A percentile compares a stretch with the other conserved stretches of the same genome.
Evolutionary conservation across 1,140 invertebrate species (phyloP).

Genomic region (Calliphora vicina): DNA sequence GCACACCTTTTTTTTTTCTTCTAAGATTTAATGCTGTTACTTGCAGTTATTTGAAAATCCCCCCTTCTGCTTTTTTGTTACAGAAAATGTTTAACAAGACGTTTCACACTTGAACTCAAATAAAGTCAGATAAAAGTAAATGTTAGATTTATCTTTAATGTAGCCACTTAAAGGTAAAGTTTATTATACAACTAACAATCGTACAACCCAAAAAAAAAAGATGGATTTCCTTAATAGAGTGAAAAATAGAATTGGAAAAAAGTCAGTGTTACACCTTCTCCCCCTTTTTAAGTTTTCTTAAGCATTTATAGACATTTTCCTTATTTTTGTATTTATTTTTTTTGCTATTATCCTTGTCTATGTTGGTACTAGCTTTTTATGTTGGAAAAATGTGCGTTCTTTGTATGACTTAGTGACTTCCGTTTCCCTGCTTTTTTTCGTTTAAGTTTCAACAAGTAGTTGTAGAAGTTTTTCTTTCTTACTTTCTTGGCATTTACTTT

Average conservation of each 20-base stretch:
- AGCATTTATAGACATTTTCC: not conserved
- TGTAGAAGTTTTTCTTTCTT: slow-evolving; percentile 5
- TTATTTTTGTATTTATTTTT: not conserved
- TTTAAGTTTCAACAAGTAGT: slow-evolving; percentile 30
- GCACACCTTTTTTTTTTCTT: not conserved
- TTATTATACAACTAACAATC: not conserved
- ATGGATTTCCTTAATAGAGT: not conserved
- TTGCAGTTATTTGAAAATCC: no score
- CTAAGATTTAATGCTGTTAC: no score
- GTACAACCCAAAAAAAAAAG: not conserved
- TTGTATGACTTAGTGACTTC: slow-evolving; percentile 23
- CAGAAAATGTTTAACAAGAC: slow-evolving; percentile 27
- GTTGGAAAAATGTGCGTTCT: slow-evolving; percentile 1
- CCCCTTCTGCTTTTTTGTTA: no score
- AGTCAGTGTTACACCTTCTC: not conserved
- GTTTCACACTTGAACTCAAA: slow-evolving; percentile 26
- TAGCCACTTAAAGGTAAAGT: slow-evolving; percentile 30
- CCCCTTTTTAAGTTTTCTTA: slow-evolving; percentile 7
- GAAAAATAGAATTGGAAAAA: not conserved
- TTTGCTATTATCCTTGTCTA: not conserved
- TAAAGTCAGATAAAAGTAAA: not conserved
- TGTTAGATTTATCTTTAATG: slow-evolving; percentile 32
- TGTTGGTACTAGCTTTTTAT: not conserved
- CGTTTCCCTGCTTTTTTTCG: not conserved
- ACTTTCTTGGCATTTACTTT: not conserved